Evolutionary conservation across 2,888 invertebrate genomes (phyloP).

Genomic region (Ennomos fuscantarius): DNA sequence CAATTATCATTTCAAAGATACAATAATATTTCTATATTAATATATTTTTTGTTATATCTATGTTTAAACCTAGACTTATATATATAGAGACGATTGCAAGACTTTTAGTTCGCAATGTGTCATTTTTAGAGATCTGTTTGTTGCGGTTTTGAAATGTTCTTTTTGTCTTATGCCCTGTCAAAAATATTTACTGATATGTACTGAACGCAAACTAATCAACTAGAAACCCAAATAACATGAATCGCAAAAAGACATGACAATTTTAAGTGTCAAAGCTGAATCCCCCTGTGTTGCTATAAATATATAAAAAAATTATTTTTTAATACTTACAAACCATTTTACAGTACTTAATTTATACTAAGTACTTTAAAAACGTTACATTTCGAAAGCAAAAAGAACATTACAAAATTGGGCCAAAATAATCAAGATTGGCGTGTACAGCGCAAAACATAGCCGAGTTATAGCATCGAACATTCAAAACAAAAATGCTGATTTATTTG

Average conservation of each 20-base stretch:
- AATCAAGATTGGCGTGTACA: constrained; percentile 56
- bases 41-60: constrained; percentile 74
- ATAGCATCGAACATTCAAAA: constrained; percentile 42
- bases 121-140: constrained; percentile 74
- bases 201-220: constrained; percentile 15
- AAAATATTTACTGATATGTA: constrained; percentile 47
- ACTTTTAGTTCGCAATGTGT: constrained; percentile 78
- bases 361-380: constrained; percentile 25
- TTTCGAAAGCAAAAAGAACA: constrained; percentile 63
- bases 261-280: neutral
- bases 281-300: too few relatives aligned
- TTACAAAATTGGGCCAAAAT: constrained; percentile 60
- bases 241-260: neutral
- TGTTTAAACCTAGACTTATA: constrained; percentile 73
- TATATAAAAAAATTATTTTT: neutral
- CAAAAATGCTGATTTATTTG: constrained; percentile 52
- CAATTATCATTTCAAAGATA: constrained; percentile 79
- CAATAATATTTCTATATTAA: constrained; percentile 74
- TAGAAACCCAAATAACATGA: neutral
- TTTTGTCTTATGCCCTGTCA: constrained; percentile 45
- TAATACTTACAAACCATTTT: neutral
- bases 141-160: constrained; percentile 59
- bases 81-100: constrained; percentile 75
- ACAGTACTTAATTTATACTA: constrained; percentile 1
- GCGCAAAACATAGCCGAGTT: constrained; percentile 34